These are phyloP conservation scores for Polyploca ridens DNA, from an alignment of 2,888 invertebrate genomes.

Conservation along the genomic window DNA sequence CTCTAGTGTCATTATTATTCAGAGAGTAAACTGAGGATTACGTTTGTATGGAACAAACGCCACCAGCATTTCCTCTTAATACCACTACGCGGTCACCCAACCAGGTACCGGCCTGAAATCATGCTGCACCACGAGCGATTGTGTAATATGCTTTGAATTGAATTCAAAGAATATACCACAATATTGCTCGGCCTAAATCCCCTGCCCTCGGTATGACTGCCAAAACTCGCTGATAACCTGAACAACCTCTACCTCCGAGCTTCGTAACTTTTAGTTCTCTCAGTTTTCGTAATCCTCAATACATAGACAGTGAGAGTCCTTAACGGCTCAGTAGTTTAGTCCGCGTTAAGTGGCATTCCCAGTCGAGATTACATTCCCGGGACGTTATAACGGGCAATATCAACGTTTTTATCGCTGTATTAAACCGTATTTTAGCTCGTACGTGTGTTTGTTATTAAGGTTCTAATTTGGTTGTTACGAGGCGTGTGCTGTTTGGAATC, in stretches of 20 bases:
- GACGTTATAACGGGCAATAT: constrained; percentile 51
- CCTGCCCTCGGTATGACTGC: too few species aligned
- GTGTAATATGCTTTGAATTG: too few species aligned
- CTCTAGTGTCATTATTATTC: too few species aligned
- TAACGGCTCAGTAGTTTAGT: constrained; percentile 28
- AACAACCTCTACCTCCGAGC: background rate
- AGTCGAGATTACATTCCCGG: constrained; percentile 57
- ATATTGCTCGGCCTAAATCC: too few species aligned
- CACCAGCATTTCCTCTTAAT: too few species aligned
- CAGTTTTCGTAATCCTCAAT: constrained; percentile 32
- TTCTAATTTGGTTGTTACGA: constrained; percentile 43
- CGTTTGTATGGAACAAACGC: too few species aligned
- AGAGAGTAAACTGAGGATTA: too few species aligned
- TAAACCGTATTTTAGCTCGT: constrained; percentile 52
- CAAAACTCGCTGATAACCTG: background rate
- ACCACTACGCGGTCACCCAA: too few species aligned
- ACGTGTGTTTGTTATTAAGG: constrained; percentile 49
- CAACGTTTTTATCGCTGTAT: constrained; percentile 59
- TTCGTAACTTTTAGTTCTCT: background rate
- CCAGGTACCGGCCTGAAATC: too few species aligned
- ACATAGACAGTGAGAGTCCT: constrained; percentile 26
- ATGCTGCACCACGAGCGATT: too few species aligned
- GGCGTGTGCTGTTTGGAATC: constrained; percentile 20
- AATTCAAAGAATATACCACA: too few species aligned
- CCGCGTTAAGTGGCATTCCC: constrained; percentile 19